Evolutionary conservation across 2,113 vertebrate genomes (phyloP), one percentile per base, ranked within the genome.

Genomic region (Natator depressus): DNA sequence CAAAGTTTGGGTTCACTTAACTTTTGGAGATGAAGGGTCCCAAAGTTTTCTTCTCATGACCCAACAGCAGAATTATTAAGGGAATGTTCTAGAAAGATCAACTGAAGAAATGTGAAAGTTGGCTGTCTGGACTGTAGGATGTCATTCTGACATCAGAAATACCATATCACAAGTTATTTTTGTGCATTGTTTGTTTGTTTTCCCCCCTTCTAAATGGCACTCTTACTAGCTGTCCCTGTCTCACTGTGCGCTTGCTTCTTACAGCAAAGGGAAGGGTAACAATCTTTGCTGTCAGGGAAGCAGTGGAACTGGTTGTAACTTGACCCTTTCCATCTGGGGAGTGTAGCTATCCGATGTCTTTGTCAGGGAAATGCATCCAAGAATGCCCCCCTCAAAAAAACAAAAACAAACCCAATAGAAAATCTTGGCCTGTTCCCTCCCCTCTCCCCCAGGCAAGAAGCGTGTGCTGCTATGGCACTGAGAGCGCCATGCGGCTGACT

Each of bases 271-370:
- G 79, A 57, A 94, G 94, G 81, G 92, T 93, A 90, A 55, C 75
- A 85, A 49, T 0, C 90, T 38, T 38, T 24, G 20, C 84, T 4
- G 88, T 46, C 55, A 91, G 87, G 13, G 96, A 98, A 98, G 98
- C 88, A 91, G 98, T 97, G 95, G 97, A 98, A 98, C 98, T 97
- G 96, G 98, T 98, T 98, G 98, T 98, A 98, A 98, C 96, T 87
- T 25, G 98, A 98, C 91, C 96, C 97, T 94, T 95, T 95, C 80
- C 98, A 94, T 95, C 96, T 96, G 93, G 96, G 97, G 96, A 98
- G 93, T 47, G 81, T 88, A 91, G 85, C 96, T 93, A 80, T 94
- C 96, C 93, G 89, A 88, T 97, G 96, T 93, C 96, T 95, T 83
- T 62, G 96, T 96, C 93, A 96, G 93, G 97, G 93, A 98, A 96